Conservation (phyloP, 92 coral and sea anemone genomes). For the Parazoanthus darwini region DNA sequence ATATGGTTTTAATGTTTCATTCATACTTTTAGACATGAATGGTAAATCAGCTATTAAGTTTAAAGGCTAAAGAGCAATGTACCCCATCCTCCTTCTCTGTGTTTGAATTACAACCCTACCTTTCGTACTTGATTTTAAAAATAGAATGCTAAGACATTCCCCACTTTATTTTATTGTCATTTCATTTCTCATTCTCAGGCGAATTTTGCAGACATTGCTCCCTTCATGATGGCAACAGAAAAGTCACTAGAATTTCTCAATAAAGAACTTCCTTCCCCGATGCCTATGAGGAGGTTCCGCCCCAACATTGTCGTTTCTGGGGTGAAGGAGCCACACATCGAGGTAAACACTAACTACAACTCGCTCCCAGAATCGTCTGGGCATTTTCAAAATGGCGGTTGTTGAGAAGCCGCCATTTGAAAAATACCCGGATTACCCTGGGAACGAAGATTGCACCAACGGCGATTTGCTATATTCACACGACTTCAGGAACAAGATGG, state of each 20-base stretch:
- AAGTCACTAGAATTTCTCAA: slow-evolving; percentile 59
- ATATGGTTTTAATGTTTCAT: too few species aligned
- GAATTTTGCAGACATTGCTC: slow-evolving; percentile 54
- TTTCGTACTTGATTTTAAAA: background rate
- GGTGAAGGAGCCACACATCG: slow-evolving; percentile 34
- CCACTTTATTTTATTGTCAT: background rate
- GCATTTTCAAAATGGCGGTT: too few species aligned
- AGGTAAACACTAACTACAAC: slow-evolving; percentile 21
- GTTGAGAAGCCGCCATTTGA: too few species aligned
- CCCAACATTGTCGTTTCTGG: slow-evolving; percentile 68
- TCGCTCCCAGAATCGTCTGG: too few species aligned
- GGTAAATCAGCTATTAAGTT: too few species aligned
- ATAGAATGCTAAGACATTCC: background rate
- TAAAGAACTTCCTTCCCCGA: slow-evolving; percentile 50
- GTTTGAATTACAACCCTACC: background rate
- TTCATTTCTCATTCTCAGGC: slow-evolving; percentile 28
- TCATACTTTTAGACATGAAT: too few species aligned
- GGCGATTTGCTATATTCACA: too few species aligned
- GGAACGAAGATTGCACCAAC: too few species aligned
- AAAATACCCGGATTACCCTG: too few species aligned
- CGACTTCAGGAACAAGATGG: too few species aligned
- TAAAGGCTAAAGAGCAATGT: too few species aligned
- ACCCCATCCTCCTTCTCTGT: too few species aligned
- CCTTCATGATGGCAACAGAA: slow-evolving; percentile 53
- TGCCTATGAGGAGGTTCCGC: slow-evolving; percentile 64